phyloP scores from a whole-genome alignment of 2,113 vertebrate genomes.

The Neopipo cinnamomea region DNA sequence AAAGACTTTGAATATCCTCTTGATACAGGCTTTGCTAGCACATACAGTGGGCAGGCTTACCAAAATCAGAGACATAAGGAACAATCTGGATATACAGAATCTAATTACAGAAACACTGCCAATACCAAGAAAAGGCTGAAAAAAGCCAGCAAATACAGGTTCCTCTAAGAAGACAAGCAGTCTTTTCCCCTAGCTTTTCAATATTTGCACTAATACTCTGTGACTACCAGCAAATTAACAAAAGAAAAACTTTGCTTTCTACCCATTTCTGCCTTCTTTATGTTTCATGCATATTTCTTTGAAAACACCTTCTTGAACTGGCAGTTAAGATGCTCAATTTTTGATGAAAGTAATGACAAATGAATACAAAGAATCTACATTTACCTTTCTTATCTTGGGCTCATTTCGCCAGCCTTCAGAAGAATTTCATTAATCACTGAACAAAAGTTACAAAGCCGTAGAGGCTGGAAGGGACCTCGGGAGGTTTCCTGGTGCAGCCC shows the following conservation, averaged over 20 bases:
- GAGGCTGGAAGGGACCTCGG: not conserved
- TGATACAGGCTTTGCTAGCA: not conserved
- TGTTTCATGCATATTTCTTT: not conserved
- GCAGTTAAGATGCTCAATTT: not conserved
- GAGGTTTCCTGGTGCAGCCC: not conserved
- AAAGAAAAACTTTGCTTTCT: not conserved
- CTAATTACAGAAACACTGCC: not conserved
- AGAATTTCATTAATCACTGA: not conserved
- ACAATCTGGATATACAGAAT: not conserved
- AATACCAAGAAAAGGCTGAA: not conserved
- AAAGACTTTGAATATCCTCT: constrained; percentile 1
- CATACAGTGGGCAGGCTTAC: not conserved
- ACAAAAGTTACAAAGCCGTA: not conserved
- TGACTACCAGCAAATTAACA: not conserved
- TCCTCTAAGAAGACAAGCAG: not conserved
- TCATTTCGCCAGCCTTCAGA: not conserved
- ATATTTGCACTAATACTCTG: not conserved
- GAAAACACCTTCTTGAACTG: not conserved
- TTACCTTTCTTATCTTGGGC: not conserved
- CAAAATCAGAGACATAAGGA: not conserved
- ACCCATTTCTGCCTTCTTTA: not conserved
- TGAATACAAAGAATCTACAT: not conserved
- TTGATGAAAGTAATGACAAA: not conserved
- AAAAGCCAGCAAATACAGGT: not conserved
- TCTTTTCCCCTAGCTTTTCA: not conserved